Conservation (phyloP, 1,140 invertebrate genomes). For the Drosophila takahashii region DNA sequence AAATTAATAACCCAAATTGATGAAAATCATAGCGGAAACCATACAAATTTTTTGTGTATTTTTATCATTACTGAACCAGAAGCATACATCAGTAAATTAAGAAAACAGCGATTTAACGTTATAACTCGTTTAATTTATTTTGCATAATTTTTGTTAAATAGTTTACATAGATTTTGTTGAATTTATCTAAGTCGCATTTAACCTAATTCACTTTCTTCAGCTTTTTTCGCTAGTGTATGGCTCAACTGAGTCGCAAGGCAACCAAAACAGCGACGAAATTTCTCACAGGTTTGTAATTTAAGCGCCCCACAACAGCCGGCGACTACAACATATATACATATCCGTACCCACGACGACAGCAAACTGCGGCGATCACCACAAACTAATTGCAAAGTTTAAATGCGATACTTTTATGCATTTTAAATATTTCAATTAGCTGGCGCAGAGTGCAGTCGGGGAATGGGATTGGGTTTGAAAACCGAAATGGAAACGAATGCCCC, state of each 20-base stretch:
- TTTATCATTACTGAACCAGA: too few relatives aligned
- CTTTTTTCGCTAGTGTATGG: constrained; percentile 12
- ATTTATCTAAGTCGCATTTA: too few relatives aligned
- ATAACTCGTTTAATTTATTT: too few relatives aligned
- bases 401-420: constrained; percentile 72
- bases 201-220: not conserved
- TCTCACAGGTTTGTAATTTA: constrained; percentile 73
- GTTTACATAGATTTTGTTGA: too few relatives aligned
- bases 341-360: constrained; percentile 27
- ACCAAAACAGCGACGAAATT: constrained; percentile 38
- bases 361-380: constrained; percentile 51
- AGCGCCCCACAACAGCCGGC: constrained; percentile 25
- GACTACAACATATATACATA: constrained; percentile 32
- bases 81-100: too few relatives aligned
- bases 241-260: constrained; percentile 20
- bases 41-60: too few relatives aligned
- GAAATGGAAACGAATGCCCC: constrained; percentile 20
- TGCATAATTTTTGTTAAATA: too few relatives aligned
- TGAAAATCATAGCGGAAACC: too few relatives aligned
- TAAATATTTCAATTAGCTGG: constrained; percentile 79
- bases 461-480: constrained; percentile 12
- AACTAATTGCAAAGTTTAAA: constrained; percentile 78
- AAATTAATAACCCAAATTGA: too few relatives aligned
- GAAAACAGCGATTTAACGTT: too few relatives aligned
- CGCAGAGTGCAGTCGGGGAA: constrained; percentile 7